phyloP scores from a whole-genome alignment of 2,113 vertebrate genomes.

The Orycteropus afer region DNA sequence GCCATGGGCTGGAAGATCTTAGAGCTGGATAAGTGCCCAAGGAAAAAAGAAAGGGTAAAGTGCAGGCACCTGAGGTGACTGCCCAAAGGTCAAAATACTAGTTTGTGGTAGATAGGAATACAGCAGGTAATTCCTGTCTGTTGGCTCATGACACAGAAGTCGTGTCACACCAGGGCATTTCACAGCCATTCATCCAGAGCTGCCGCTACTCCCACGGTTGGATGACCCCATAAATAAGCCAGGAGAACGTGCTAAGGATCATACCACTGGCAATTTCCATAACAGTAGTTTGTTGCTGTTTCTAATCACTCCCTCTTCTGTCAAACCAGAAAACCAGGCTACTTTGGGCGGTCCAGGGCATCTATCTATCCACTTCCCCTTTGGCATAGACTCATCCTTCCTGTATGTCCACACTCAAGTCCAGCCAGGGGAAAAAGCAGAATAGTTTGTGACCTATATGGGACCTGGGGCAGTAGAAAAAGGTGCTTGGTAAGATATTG shows the following conservation, averaged over 20 bases:
- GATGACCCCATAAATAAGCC: background rate
- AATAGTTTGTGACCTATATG: background rate
- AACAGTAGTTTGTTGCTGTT: background rate
- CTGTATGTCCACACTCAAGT: background rate
- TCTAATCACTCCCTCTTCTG: background rate
- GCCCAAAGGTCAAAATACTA: background rate
- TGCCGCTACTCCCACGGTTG: accelerated
- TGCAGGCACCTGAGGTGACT: background rate
- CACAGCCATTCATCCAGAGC: background rate
- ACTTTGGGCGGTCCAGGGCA: background rate
- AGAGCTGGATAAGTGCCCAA: background rate
- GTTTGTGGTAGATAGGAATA: background rate
- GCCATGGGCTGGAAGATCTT: background rate
- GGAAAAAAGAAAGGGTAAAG: conserved; percentile 13
- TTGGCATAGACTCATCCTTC: background rate
- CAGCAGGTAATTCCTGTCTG: background rate
- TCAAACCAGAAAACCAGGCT: conserved; percentile 14
- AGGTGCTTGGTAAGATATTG: background rate
- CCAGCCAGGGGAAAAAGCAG: background rate
- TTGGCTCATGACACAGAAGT: background rate
- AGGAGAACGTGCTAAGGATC: background rate
- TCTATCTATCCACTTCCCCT: background rate
- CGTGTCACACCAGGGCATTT: background rate
- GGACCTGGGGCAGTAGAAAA: background rate
- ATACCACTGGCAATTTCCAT: background rate